Base-by-base conservation (phyloP, 2,888 invertebrate genomes). In the Doris montereyensis region DNA sequence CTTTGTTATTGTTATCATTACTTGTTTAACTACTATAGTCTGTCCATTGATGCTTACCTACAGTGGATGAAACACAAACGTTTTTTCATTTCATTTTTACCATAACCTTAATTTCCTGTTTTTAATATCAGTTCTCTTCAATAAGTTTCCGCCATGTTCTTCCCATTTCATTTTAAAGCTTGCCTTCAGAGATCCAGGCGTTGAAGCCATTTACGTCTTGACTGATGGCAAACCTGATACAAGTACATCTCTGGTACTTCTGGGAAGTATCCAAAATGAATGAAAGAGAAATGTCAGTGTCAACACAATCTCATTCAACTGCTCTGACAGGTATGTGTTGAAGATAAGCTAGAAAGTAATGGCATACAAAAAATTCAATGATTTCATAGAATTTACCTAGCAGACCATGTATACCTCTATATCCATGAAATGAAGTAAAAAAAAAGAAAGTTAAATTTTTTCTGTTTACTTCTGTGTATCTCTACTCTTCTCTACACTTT, bases 141-240 rank as follows among this genome's bases (percentile, higher is more conserved):
- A 17, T 68, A 34, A 1, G 13, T n/a, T n/a, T n/a, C n/a, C n/a
- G n/a, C n/a, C 13, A 4, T 35, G 21, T 17, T 28, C 5, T 65
- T 57, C 21, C 4, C 1, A n/a, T 52, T 34, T 34, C 35, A 35
- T 35, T 24, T 83, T 81, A 32, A 84, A 91, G 91, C 83, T 89
- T 81, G 91, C 91, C 28, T 91, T 91, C 85, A 84, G 85, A 32
- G 90, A 91, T 79, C 81, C 84, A n/a, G 88, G 89, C 28, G 84
- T 91, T 52, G 88, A 90, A 32, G 89, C 90, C 0, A 86, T 91
- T n/a, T 91, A 91, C 83, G 83, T 91, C 81, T 83, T 92, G 83
- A 91, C 90, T n/a, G 92, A 92, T 81, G 92, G 92, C 17, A 91
- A 91, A 83, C 91, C 92, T n/a, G 91, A 92, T 82, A 89, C 88